Conservation (phyloP, 2,797 vertebrate genomes). For the Leptodactylus fallax region DNA sequence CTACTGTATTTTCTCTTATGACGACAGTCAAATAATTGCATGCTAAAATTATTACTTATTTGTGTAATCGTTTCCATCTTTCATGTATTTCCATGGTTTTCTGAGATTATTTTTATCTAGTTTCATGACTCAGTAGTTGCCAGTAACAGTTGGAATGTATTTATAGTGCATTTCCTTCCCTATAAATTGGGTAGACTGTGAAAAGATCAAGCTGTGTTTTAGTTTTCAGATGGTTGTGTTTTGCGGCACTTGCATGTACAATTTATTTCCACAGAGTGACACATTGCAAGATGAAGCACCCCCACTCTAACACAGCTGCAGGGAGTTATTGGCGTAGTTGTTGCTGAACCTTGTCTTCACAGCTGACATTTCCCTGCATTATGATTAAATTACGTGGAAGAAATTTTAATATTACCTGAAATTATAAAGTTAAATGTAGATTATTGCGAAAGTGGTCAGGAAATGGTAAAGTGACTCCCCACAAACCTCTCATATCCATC, state of each 20-base stretch:
- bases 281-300: slow-evolving; percentile 37
- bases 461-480: neutral
- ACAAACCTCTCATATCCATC: too few relatives aligned
- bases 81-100: slow-evolving; percentile 38
- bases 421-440: neutral
- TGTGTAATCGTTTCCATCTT: slow-evolving; percentile 34
- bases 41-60: slow-evolving; percentile 24
- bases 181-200: slow-evolving; percentile 54
- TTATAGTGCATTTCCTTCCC: slow-evolving; percentile 56
- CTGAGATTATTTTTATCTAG: slow-evolving; percentile 43
- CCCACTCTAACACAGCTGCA: neutral
- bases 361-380: neutral
- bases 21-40: slow-evolving; percentile 33
- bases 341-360: neutral
- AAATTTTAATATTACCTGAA: neutral
- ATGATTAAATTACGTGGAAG: neutral
- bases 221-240: slow-evolving; percentile 38
- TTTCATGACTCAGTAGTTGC: slow-evolving; percentile 54
- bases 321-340: neutral
- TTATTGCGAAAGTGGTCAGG: neutral
- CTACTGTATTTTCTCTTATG: neutral
- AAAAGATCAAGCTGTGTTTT: slow-evolving; percentile 59
- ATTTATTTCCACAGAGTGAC: slow-evolving; percentile 44
- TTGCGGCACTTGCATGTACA: slow-evolving; percentile 32
- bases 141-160: slow-evolving; percentile 53